Conservation (phyloP, 2,113 vertebrate genomes). For the Lipophrys pholis region DNA sequence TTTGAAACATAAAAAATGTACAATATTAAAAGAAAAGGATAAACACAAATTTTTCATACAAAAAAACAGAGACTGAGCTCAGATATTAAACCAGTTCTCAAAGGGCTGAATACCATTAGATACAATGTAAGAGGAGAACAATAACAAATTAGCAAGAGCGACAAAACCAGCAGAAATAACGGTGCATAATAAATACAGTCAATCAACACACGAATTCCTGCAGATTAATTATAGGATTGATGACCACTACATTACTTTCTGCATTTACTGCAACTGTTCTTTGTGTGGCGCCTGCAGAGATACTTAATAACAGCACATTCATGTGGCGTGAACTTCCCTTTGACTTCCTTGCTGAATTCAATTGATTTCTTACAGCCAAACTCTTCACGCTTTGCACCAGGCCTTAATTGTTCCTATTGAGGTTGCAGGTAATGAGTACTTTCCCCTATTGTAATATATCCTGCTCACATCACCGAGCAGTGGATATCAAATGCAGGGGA, state of each 20-base stretch:
- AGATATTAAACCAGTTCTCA: constrained; percentile 12
- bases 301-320: no score
- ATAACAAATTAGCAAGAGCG: not conserved
- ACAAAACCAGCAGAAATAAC: constrained; percentile 5
- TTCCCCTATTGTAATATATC: constrained; percentile 10
- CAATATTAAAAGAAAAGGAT: not conserved
- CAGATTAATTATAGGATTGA: not conserved
- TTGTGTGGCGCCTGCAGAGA: not conserved
- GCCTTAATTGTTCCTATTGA: not conserved
- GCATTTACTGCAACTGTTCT: no score
- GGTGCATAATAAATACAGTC: not conserved
- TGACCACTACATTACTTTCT: no score
- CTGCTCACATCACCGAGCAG: constrained; percentile 8
- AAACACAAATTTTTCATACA: no score
- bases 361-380: not conserved
- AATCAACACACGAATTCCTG: not conserved
- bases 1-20: not conserved
- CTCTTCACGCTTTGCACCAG: not conserved
- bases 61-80: not conserved
- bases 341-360: not conserved
- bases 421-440: not conserved
- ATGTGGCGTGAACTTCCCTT: not conserved
- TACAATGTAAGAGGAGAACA: not conserved
- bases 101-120: constrained; percentile 4
- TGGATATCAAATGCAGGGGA: not conserved